Base-by-base conservation (phyloP, 1,140 invertebrate species). In the Drosophila murphyi region DNA sequence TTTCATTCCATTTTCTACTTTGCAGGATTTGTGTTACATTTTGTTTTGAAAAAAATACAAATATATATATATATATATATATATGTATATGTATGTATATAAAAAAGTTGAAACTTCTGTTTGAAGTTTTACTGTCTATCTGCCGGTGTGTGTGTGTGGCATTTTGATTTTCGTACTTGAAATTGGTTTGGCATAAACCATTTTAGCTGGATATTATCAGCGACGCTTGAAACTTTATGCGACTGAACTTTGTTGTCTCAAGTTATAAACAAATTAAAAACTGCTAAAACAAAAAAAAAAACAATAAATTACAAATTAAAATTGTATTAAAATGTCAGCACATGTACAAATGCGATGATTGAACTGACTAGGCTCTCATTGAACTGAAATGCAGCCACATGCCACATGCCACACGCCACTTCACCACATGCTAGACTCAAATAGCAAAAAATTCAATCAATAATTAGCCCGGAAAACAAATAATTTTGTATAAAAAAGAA, bases 1-100 rank as follows among this genome's bases (percentile, higher is more conserved):
- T 87, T 87, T 88, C 83, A 87, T 87, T 87, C 80, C 83, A 87
- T 87, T 87, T 87, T 75, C 83, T 81, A 88, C 80, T 88, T 87
- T 83, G 63, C 76, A 74, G 80, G 80, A 88, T 87, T 87, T 87
- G 79, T 87, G 83, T 83, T 80, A 87, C 83, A 88, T 88, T 87
- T 68, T 72, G 62, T 62, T 80, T 55, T 62, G 5, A 51, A 48
- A 52, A 51, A 54, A 71, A 73, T 50, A 69, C 43, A 37, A 43
- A 48, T 45, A 65, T 35, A 72, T n/a, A 41, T 60, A 31, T 41
- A 5, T 45, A 45, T 59, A 20, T 43, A 43, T 3, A 43, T 59
- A 45, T n/a, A 41, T 60, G n/a, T 41, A 5, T 45, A 45, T 59
- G n/a, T 43, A 43, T 3, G 32, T 59, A 45, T 43, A 60, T 7